Conservation (phyloP, 2,113 vertebrate genomes). For the Chinchilla lanigera region DNA sequence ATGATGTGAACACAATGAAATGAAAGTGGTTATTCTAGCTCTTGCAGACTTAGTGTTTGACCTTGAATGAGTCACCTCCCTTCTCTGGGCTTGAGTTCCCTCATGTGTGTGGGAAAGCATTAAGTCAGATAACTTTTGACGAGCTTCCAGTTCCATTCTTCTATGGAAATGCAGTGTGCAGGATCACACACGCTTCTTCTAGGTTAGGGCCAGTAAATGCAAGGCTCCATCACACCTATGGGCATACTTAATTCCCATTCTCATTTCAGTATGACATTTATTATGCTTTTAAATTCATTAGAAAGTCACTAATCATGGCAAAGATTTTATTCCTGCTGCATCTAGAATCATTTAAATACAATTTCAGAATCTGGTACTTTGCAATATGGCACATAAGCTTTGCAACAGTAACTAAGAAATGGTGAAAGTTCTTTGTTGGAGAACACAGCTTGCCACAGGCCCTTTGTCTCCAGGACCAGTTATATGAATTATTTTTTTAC, state of each 20-base stretch:
- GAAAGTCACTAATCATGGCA: neutral
- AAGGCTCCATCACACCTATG: neutral
- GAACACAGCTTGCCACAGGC: neutral
- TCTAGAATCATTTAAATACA: neutral
- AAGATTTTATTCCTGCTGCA: neutral
- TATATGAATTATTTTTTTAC: neutral
- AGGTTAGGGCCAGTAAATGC: neutral
- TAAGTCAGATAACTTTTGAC: neutral
- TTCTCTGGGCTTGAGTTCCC: neutral
- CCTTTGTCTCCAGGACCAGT: neutral
- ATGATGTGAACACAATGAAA: neutral
- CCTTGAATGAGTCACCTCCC: neutral
- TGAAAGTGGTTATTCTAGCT: neutral
- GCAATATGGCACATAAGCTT: neutral
- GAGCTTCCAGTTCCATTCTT: neutral
- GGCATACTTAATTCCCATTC: neutral
- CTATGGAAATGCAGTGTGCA: neutral
- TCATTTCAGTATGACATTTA: constrained; percentile 17
- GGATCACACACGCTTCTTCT: neutral
- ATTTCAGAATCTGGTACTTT: neutral
- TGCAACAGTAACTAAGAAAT: neutral
- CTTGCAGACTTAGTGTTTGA: neutral
- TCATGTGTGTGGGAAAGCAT: neutral
- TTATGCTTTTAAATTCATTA: neutral
- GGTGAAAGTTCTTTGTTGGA: neutral